Evolutionary conservation across 2,113 vertebrate species (phyloP).

Genomic region (Rhinogobius similis): DNA sequence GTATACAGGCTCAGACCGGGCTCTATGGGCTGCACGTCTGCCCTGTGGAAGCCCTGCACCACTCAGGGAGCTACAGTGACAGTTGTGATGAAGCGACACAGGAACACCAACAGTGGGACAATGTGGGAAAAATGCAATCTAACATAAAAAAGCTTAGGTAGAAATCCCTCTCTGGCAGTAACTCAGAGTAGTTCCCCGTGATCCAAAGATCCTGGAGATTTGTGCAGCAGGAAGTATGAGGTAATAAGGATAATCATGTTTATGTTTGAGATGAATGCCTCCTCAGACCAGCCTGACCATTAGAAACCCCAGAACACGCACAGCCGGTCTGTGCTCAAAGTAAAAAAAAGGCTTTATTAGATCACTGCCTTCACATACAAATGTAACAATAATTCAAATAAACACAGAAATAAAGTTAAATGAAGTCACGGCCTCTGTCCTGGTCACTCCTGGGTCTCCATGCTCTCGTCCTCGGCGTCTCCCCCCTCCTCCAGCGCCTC

Average conservation of each 20-base stretch:
- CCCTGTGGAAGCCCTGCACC: neutral
- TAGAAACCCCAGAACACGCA: too few relatives aligned
- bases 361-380: neutral
- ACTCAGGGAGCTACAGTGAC: too few relatives aligned
- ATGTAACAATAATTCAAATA: neutral
- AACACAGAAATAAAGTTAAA: neutral
- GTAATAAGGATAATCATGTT: too few relatives aligned
- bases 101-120: neutral
- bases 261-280: neutral
- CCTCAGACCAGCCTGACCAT: neutral
- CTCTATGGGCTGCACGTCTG: too few relatives aligned
- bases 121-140: too few relatives aligned
- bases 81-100: neutral
- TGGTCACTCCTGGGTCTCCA: conserved; percentile 91
- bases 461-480: conserved; percentile 90
- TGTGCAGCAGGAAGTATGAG: neutral
- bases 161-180: too few relatives aligned
- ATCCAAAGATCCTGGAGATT: neutral
- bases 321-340: neutral
- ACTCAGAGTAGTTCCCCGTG: neutral
- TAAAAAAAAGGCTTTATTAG: neutral
- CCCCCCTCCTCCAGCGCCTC: conserved; percentile 89
- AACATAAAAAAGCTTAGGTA: too few relatives aligned
- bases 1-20: neutral
- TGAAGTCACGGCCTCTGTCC: neutral